Conservation (phyloP, 2,888 invertebrate genomes). For the Aporophyla lueneburgensis region DNA sequence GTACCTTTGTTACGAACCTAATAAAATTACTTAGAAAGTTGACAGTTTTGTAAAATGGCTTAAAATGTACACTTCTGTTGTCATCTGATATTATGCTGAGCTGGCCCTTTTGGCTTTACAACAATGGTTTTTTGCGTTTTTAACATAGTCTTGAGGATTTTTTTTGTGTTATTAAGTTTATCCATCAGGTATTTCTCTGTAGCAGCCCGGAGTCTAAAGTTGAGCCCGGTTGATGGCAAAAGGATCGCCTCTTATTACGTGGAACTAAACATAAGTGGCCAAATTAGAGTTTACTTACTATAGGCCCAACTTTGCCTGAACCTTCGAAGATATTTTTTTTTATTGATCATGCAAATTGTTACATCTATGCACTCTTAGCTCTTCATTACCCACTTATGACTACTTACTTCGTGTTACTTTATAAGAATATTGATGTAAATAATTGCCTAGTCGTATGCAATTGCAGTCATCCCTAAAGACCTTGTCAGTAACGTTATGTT, state of each 20-base stretch:
- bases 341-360: background rate
- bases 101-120: too few species aligned
- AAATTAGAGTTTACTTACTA: too few species aligned
- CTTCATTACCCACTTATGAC: constrained; percentile 20
- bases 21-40: background rate
- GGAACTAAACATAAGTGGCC: too few species aligned
- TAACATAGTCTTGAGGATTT: too few species aligned
- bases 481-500: constrained; percentile 62
- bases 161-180: background rate
- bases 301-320: too few species aligned
- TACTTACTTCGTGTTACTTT: constrained; percentile 32
- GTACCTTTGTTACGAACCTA: background rate
- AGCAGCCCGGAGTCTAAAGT: background rate
- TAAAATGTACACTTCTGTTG: too few species aligned
- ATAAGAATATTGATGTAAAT: constrained; percentile 60
- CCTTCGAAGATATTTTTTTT: background rate
- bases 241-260: too few species aligned
- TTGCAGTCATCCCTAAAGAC: constrained; percentile 60
- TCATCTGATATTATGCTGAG: too few species aligned
- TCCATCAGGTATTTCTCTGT: background rate
- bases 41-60: too few species aligned
- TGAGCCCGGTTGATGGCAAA: too few species aligned
- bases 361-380: constrained; percentile 24
- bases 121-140: too few species aligned
- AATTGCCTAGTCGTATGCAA: constrained; percentile 54